Base-by-base conservation (phyloP, 2,888 invertebrate genomes). In the Pomacea canaliculata region DNA sequence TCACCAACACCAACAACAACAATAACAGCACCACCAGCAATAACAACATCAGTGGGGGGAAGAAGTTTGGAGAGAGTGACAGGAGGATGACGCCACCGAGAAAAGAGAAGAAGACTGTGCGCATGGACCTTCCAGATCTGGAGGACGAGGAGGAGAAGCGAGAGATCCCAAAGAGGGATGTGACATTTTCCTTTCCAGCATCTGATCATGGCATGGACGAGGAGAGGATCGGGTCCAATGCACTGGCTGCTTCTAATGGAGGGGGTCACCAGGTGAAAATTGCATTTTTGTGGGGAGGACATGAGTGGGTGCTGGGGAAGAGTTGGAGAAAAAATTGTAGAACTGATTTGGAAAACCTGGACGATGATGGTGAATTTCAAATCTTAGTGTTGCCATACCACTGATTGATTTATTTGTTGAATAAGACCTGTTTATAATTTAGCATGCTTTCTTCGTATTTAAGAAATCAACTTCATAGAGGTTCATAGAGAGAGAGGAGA, bases 91-190 rank as follows among this genome's bases (percentile, higher is more conserved):
- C 49, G 9, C 59, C 62, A 2, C 69, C 69, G 2, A 13, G 3
- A 19, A 37, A 60, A 10, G 74, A 74, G 63, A 74, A 74, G 74
- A 74, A 74, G 51, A 74, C 74, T 48, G 74, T 74, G 74, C 59
- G 74, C 46, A 74, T 74, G 74, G 74, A 74, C 49, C 62, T 74
- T 1, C 74, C 74, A 7, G 74, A 74, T 46, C 56, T 67, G 69
- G 74, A 74, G 69, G 74, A 62, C 49, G 74, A 74, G 69, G 68
- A 69, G 69, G 68, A 69, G 23, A 67, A 63, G 27, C 12, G 63
- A 63, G 63, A 63, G 63, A 63, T 56, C 12, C 63, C 10, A 69
- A 74, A 69, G 49, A 49, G 69, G 51, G 74, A 68, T 37, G 66
- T 51, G 67, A 65, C 12, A 12, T 18, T 23, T 18, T n/a, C 56